Conservation (phyloP, 2,797 vertebrate species). For the Myripristis jacobus region DNA sequence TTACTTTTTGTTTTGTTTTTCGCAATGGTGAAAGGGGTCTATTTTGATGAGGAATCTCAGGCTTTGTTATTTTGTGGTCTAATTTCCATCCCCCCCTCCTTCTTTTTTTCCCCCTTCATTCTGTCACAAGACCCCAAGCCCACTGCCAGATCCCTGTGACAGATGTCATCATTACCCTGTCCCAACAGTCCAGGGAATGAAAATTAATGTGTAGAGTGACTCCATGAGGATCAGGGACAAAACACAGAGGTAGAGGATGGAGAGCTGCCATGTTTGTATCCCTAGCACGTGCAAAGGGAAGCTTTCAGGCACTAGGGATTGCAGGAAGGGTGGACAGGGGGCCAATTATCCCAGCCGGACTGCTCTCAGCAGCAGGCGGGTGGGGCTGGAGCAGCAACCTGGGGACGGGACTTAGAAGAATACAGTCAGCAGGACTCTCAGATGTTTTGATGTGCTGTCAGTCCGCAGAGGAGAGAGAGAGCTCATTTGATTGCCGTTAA, state of each 20-base stretch:
- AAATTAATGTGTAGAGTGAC: conserved; percentile 68
- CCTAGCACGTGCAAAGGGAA: conserved; percentile 53
- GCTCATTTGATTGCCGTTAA: conserved; percentile 29
- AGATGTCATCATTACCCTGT: conserved; percentile 70
- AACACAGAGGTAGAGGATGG: conserved; percentile 47
- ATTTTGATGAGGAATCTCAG: conserved; percentile 32
- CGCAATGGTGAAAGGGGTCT: neutral
- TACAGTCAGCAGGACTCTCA: conserved; percentile 60
- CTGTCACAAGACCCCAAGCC: conserved; percentile 48
- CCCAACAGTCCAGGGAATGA: conserved; percentile 62
- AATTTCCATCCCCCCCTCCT: conserved; percentile 69
- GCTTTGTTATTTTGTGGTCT: conserved; percentile 48
- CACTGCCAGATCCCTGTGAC: conserved; percentile 58
- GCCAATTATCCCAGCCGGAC: conserved; percentile 79
- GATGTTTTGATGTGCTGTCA: conserved; percentile 62
- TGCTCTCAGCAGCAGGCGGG: conserved; percentile 67
- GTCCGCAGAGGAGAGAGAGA: conserved; percentile 18
- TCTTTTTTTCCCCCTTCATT: conserved; percentile 51
- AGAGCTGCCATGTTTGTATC: conserved; percentile 58
- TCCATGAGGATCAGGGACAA: conserved; percentile 58
- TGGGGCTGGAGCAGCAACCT: conserved; percentile 48
- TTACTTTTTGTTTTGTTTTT: conserved; percentile 9
- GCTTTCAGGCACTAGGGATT: conserved; percentile 64
- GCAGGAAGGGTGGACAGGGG: conserved; percentile 64
- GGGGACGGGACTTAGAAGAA: conserved; percentile 65